Evolutionary conservation across 2,888 invertebrate genomes (phyloP).

Genomic region (Cinara cedri): DNA sequence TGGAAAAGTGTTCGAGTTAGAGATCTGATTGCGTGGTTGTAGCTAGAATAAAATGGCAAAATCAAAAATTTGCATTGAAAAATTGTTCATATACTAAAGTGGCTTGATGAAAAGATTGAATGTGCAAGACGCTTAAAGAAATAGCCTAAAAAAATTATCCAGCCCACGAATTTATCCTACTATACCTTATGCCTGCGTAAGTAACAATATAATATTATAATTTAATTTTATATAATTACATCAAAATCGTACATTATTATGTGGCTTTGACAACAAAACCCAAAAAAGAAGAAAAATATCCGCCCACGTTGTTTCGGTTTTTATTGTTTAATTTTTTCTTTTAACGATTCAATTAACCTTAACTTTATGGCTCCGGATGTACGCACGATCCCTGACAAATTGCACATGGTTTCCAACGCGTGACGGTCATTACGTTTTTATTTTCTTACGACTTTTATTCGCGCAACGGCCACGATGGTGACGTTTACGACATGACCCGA

Average conservation of each 20-base stretch:
- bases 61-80: no score
- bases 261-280: neutral
- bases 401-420: neutral
- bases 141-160: no score
- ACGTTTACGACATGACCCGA: neutral
- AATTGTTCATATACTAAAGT: no score
- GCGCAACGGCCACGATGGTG: neutral
- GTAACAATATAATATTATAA: neutral
- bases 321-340: slow-evolving; percentile 21
- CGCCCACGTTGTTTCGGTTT: neutral
- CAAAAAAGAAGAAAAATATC: neutral
- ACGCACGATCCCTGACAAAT: neutral
- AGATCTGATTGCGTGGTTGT: no score
- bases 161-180: no score
- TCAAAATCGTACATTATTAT: neutral
- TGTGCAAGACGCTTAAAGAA: no score
- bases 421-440: slow-evolving; percentile 1
- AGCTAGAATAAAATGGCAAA: no score
- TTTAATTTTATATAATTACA: neutral
- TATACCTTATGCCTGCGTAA: no score
- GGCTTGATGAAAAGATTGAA: no score
- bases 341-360: slow-evolving; percentile 31
- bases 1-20: no score
- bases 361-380: slow-evolving; percentile 3
- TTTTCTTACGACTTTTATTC: slow-evolving; percentile 21